Evolutionary conservation across 2,113 vertebrate genomes (phyloP).

Genomic region (Gadus macrocephalus): DNA sequence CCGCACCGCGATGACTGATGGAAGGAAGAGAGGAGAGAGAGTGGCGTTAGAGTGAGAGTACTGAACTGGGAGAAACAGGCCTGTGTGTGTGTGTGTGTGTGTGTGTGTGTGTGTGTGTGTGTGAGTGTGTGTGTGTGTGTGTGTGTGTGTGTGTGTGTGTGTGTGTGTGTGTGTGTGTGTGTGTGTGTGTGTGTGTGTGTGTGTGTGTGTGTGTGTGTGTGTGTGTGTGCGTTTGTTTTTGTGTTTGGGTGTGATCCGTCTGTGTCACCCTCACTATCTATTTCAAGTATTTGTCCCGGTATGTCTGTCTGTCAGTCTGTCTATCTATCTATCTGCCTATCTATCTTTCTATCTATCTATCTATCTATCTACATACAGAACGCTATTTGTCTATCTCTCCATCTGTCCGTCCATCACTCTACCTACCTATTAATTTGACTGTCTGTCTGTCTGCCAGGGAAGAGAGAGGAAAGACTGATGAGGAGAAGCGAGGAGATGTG

Average conservation of each 20-base stretch:
- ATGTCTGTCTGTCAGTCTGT: not conserved
- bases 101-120: too few relatives aligned
- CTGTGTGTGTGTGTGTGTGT: too few relatives aligned
- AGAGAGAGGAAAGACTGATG: not conserved
- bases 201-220: slow-evolving; percentile 6
- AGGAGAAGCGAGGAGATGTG: not conserved
- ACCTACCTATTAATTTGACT: not conserved
- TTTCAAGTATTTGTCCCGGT: too few relatives aligned
- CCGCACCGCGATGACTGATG: too few relatives aligned
- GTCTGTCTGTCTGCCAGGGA: not conserved
- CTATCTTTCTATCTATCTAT: not conserved
- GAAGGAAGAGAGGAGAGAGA: too few relatives aligned
- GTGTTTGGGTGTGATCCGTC: too few relatives aligned
- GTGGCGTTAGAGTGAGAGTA: too few relatives aligned
- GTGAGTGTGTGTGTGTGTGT: too few relatives aligned
- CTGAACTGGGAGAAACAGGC: too few relatives aligned
- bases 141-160: too few relatives aligned
- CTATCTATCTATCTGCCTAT: not conserved
- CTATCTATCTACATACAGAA: not conserved
- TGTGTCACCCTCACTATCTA: too few relatives aligned
- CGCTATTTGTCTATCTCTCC: not conserved
- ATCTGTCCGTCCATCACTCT: not conserved
- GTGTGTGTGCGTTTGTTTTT: not conserved
- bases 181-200: slow-evolving; percentile 5
- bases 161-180: not conserved